Conservation (phyloP, 2,888 invertebrate species). For the Busseola fusca region DNA sequence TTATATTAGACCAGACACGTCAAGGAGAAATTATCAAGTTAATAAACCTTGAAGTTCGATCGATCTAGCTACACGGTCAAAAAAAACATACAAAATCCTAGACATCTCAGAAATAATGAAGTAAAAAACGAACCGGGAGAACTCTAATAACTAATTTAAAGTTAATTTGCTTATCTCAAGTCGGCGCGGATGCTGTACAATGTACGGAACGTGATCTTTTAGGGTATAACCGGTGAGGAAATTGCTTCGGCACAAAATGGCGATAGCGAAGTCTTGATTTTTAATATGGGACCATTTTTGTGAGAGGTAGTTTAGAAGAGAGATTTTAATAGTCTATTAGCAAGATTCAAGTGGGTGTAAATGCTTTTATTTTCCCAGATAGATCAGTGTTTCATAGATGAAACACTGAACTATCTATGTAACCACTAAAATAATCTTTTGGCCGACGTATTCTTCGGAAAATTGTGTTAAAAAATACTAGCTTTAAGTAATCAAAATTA, state of each 20-base stretch:
- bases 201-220: slow-evolving; percentile 53
- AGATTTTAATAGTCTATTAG: slow-evolving; percentile 8
- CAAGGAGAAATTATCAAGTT: background rate
- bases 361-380: background rate
- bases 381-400: background rate
- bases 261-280: slow-evolving; percentile 37
- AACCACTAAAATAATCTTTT: background rate
- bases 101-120: slow-evolving; percentile 66
- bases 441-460: background rate
- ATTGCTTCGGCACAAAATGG: slow-evolving; percentile 48
- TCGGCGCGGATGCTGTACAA: slow-evolving; percentile 60
- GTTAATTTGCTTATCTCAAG: slow-evolving; percentile 74
- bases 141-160: slow-evolving; percentile 73
- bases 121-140: slow-evolving; percentile 63
- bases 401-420: too few species aligned
- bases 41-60: slow-evolving; percentile 4
- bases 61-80: slow-evolving; percentile 6
- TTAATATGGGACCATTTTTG: slow-evolving; percentile 29
- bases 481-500: too few species aligned
- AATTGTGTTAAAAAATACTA: background rate
- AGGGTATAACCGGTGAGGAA: slow-evolving; percentile 49
- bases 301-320: background rate
- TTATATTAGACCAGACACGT: background rate
- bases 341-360: background rate
- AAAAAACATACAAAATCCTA: slow-evolving; percentile 46